A percentile compares a stretch with the other conserved stretches of the same genome.
These are phyloP conservation scores for Oncorhynchus masou DNA, from an alignment of 2,113 vertebrate genomes.

Conservation along the genomic window DNA sequence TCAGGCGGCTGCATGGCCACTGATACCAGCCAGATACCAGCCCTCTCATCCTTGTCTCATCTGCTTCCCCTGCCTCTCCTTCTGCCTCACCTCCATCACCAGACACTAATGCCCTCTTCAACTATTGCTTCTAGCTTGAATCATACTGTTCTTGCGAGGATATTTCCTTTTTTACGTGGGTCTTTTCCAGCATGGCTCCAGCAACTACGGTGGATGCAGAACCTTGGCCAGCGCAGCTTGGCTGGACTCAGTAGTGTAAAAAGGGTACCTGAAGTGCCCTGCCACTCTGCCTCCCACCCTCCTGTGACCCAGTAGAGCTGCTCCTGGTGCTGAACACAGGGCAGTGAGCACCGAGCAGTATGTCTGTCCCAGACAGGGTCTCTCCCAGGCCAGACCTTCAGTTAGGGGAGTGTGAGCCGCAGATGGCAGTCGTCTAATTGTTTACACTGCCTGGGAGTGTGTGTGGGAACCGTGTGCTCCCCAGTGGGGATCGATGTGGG, in stretches of 20 bases:
- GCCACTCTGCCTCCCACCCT: no score
- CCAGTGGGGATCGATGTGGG: constrained; percentile 62
- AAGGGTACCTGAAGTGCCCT: no score
- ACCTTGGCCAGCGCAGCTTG: no score
- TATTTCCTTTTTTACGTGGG: no score
- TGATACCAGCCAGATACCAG: no score
- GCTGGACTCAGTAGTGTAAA: no score
- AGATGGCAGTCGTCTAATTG: constrained; percentile 65
- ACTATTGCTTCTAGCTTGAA: no score
- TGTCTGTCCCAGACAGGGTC: neutral
- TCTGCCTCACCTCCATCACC: no score
- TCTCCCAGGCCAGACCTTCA: neutral
- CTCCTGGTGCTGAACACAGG: constrained; percentile 21
- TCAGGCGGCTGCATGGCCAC: neutral
- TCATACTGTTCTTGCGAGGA: no score
- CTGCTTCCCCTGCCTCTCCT: neutral
- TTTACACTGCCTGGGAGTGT: constrained; percentile 52
- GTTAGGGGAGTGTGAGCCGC: constrained; percentile 14
- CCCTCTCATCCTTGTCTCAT: neutral
- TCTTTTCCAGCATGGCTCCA: no score
- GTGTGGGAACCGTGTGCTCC: constrained; percentile 67
- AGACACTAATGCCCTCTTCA: no score
- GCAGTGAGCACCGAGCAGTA: neutral
- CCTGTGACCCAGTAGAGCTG: neutral
- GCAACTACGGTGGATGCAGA: no score